phyloP scores from a whole-genome alignment of 2,888 invertebrate genomes.

The Leistus spinibarbis region DNA sequence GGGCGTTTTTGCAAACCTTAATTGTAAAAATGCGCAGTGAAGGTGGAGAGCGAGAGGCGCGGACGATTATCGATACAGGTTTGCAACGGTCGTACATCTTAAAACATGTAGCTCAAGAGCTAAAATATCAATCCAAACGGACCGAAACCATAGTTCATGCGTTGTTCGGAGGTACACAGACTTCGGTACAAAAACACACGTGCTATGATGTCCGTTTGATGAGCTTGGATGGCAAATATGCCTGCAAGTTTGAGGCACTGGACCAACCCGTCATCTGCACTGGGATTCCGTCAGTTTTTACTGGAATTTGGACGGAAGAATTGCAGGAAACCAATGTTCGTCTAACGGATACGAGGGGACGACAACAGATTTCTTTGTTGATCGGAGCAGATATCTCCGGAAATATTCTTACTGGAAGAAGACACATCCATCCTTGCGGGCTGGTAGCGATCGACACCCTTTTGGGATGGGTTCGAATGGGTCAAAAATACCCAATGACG shows the following conservation, averaged over 20 bases:
- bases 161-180: constrained; percentile 33
- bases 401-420: constrained; percentile 18
- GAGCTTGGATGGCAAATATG: neutral
- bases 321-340: neutral
- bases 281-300: neutral
- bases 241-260: neutral
- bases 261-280: constrained; percentile 15
- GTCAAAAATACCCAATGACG: constrained; percentile 38
- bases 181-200: constrained; percentile 13
- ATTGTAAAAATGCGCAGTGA: neutral
- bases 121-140: neutral
- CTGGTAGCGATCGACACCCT: constrained; percentile 45
- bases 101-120: neutral
- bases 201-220: constrained; percentile 1
- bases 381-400: constrained; percentile 18
- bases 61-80: constrained; percentile 6
- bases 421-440: constrained; percentile 40
- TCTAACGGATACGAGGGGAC: constrained; percentile 16
- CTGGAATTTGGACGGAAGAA: constrained; percentile 11
- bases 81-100: neutral
- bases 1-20: constrained; percentile 31
- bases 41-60: neutral
- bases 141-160: neutral
- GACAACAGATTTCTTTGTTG: constrained; percentile 10
- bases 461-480: constrained; percentile 47